A percentile compares a stretch with the other conserved stretches of the same genome.
These are phyloP conservation scores for Phyllostomus hastatus DNA, from an alignment of 2,113 vertebrate genomes.

Conservation along the genomic window DNA sequence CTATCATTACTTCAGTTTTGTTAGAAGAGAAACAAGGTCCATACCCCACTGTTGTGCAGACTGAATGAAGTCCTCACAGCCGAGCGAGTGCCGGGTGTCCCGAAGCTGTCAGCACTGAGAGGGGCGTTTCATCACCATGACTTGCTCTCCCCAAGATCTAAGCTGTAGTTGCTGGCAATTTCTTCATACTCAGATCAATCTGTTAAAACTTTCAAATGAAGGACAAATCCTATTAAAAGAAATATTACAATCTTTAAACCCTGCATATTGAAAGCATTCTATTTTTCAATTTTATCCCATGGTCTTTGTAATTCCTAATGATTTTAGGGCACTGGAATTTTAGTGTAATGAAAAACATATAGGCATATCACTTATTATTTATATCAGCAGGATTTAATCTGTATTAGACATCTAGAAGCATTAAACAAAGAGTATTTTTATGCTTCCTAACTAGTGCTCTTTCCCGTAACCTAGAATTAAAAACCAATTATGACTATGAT, in stretches of 20 bases:
- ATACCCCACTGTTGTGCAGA: not conserved
- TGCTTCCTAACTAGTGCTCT: not conserved
- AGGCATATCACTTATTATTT: not conserved
- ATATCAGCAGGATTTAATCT: not conserved
- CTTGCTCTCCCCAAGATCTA: not conserved
- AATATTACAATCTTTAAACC: not conserved
- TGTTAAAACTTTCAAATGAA: constrained; percentile 37
- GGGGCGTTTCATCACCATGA: not conserved
- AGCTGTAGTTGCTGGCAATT: not conserved
- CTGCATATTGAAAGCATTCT: not conserved
- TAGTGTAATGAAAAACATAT: not conserved
- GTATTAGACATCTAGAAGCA: not conserved
- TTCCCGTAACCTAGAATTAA: constrained; percentile 20
- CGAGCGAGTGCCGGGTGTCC: not conserved
- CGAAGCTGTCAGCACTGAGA: not conserved
- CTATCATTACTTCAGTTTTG: constrained; percentile 40
- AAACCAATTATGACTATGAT: not conserved
- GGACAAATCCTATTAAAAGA: not conserved
- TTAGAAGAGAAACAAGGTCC: constrained; percentile 23
- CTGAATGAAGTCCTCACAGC: not conserved
- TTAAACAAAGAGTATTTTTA: constrained; percentile 22
- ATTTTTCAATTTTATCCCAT: constrained; percentile 13
- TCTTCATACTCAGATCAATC: not conserved
- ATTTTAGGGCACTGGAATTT: not conserved
- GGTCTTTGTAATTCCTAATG: constrained; percentile 12